These are phyloP conservation scores for Mesochorus sp. DNA, from an alignment of 2,888 invertebrate genomes.

Conservation along the genomic window DNA sequence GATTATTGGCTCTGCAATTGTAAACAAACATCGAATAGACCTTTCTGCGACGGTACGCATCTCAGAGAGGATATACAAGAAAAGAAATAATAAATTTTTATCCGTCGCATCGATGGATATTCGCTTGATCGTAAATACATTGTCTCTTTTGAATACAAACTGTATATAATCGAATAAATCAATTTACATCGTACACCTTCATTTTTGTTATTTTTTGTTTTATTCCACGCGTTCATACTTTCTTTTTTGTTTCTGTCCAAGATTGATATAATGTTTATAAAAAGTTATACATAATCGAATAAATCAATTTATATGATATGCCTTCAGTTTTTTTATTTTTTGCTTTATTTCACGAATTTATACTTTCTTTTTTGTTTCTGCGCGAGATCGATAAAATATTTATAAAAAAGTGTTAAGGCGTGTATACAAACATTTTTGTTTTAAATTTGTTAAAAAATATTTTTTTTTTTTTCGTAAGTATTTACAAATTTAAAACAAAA, in stretches of 20 bases:
- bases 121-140: not conserved
- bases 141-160: not conserved
- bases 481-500: too few relatives aligned
- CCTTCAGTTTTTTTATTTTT: not conserved
- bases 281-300: conserved; percentile 28
- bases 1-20: conserved; percentile 99
- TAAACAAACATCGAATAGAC: conserved; percentile 95
- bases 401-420: too few relatives aligned
- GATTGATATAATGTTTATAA: too few relatives aligned
- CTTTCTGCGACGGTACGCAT: conserved; percentile 99
- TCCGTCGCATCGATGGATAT: not conserved
- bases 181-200: conserved; percentile 17
- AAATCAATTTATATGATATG: conserved; percentile 26
- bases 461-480: too few relatives aligned
- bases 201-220: not conserved
- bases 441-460: too few relatives aligned
- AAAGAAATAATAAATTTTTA: not conserved
- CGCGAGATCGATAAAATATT: too few relatives aligned
- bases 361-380: too few relatives aligned
- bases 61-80: conserved; percentile 88
- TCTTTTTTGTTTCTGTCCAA: too few relatives aligned
- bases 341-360: not conserved
- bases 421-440: too few relatives aligned
- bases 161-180: conserved; percentile 34
- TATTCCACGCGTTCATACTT: too few relatives aligned